These are phyloP conservation scores for Idris sp. DNA, from an alignment of 1,140 invertebrate genomes.

Conservation along the genomic window DNA sequence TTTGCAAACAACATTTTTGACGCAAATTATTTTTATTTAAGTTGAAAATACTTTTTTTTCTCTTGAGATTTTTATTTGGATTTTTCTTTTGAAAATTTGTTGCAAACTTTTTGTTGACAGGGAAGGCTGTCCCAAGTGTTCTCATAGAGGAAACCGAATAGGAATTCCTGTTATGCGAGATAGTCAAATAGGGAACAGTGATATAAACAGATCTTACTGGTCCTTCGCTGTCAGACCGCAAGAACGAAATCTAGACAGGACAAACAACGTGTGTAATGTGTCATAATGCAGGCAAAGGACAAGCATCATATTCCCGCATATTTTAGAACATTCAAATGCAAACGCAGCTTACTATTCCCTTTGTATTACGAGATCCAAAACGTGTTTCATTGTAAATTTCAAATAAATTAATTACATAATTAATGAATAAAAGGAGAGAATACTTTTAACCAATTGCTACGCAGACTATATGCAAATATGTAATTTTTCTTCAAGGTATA, in stretches of 20 bases:
- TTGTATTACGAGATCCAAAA: neutral
- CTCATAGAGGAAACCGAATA: conserved; percentile 37
- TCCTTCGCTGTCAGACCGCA: conserved; percentile 35
- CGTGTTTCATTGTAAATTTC: neutral
- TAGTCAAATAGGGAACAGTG: conserved; percentile 40
- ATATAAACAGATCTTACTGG: conserved; percentile 43
- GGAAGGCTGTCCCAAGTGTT: conserved; percentile 15
- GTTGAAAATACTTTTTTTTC: no score
- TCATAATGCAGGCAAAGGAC: conserved; percentile 40
- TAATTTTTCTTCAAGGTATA: no score
- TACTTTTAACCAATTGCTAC: no score
- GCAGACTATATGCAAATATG: no score
- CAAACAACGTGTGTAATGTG: conserved; percentile 42
- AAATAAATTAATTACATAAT: no score
- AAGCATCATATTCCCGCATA: conserved; percentile 36
- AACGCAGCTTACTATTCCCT: conserved; percentile 5
- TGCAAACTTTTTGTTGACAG: no score
- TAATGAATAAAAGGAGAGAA: no score
- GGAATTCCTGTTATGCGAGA: conserved; percentile 40
- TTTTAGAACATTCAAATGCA: conserved; percentile 46
- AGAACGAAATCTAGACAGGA: conserved; percentile 42
- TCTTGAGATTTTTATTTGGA: no score
- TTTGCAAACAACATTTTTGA: no score
- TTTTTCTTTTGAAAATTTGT: no score
- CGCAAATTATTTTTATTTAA: no score